Conservation (phyloP, 1,140 invertebrate genomes). For the Rhizoglyphus robini region DNA sequence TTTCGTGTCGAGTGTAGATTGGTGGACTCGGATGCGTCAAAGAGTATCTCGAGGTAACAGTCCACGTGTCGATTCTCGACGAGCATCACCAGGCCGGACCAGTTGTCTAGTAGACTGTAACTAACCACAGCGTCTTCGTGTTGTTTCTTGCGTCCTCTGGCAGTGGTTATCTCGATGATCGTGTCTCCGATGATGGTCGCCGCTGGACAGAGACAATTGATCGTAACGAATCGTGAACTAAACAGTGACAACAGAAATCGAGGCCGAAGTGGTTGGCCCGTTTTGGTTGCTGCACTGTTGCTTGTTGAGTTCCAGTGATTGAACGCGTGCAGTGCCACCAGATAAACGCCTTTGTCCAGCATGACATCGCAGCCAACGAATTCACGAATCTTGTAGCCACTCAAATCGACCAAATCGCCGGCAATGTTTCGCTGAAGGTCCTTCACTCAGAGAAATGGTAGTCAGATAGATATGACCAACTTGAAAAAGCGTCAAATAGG, state of each 20-base stretch:
- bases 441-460: too few species aligned
- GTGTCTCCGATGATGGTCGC: too few species aligned
- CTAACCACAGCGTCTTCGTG: constrained; percentile 75
- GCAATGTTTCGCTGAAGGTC: too few species aligned
- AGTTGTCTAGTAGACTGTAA: constrained; percentile 84
- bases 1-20: too few species aligned
- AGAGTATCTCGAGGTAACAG: too few species aligned
- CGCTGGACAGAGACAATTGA: too few species aligned
- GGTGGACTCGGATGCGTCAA: too few species aligned
- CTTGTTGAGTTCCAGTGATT: constrained; percentile 84
- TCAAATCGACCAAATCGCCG: constrained; percentile 85
- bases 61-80: constrained; percentile 56
- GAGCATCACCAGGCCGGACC: constrained; percentile 89
- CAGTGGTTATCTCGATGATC: too few species aligned
- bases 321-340: too few species aligned
- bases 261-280: too few species aligned
- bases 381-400: constrained; percentile 71
- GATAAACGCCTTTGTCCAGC: constrained; percentile 80
- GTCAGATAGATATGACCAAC: too few species aligned
- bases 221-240: constrained; percentile 49
- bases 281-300: constrained; percentile 71
- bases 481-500: too few species aligned
- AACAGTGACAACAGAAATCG: background rate
- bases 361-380: constrained; percentile 91
- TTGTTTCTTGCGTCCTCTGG: constrained; percentile 47